Percentiles rank a stretch among this genome's conserved stretches.
Conservation (phyloP, 2,888 invertebrate genomes). For the Venusia cambrica region DNA sequence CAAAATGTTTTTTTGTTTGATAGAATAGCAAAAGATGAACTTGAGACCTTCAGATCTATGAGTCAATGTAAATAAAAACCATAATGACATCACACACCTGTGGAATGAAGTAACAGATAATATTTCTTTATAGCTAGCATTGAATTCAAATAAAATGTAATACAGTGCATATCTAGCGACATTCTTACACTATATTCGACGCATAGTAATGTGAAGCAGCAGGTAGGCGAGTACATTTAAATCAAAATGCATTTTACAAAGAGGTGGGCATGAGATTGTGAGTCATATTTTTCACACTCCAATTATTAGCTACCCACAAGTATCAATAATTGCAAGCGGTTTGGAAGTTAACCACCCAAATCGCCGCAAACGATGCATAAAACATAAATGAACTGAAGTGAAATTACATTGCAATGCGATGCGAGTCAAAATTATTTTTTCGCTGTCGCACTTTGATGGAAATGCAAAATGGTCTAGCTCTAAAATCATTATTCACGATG, state of each 20-base stretch:
- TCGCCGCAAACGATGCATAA: constrained; percentile 64
- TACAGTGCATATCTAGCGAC: too few relatives aligned
- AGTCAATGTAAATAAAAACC: constrained; percentile 51
- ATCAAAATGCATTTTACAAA: constrained; percentile 59
- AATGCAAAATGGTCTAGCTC: constrained; percentile 31
- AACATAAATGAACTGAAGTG: constrained; percentile 59
- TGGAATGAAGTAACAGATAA: constrained; percentile 33
- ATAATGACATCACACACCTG: constrained; percentile 39
- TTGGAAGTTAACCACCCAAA: constrained; percentile 69
- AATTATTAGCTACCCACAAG: constrained; percentile 72
- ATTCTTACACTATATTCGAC: too few relatives aligned
- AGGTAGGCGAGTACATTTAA: too few relatives aligned
- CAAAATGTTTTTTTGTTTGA: too few relatives aligned
- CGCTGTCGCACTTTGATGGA: constrained; percentile 28
- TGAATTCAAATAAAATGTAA: too few relatives aligned
- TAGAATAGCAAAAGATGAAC: too few relatives aligned
- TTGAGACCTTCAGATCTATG: constrained; percentile 48
- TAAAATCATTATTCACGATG: constrained; percentile 42
- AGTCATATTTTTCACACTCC: constrained; percentile 76
- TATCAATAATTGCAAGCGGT: constrained; percentile 66
- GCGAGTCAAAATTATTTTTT: constrained; percentile 35
- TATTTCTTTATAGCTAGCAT: too few relatives aligned
- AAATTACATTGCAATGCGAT: constrained; percentile 50
- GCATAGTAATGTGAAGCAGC: constrained; percentile 19
- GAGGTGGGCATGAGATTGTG: constrained; percentile 64